These are phyloP conservation scores for Pterocles gutturalis DNA, from an alignment of 2,113 vertebrate species.

Conservation along the genomic window DNA sequence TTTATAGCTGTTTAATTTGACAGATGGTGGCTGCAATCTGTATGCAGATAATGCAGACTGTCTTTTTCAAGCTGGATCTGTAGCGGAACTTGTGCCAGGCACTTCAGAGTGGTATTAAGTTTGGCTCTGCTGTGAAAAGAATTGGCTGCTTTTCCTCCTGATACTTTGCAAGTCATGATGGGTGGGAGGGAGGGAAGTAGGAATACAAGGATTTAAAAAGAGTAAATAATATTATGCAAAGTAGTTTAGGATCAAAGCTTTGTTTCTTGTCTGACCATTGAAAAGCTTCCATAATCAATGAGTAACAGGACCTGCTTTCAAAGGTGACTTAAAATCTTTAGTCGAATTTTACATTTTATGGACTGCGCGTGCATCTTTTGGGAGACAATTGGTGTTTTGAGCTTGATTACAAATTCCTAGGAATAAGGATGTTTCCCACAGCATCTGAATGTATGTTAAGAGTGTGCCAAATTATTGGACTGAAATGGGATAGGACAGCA, in stretches of 20 bases:
- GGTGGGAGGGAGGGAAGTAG: constrained; percentile 24
- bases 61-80: background rate
- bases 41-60: background rate
- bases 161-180: constrained; percentile 46
- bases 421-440: background rate
- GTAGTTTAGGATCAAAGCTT: constrained; percentile 54
- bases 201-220: constrained; percentile 36
- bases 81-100: constrained; percentile 19
- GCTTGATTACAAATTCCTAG: background rate
- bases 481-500: background rate
- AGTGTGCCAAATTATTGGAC: background rate
- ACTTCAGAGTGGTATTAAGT: constrained; percentile 41
- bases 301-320: constrained; percentile 17
- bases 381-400: background rate
- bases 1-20: background rate
- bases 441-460: background rate
- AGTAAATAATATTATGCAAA: constrained; percentile 62
- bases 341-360: background rate
- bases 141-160: constrained; percentile 4
- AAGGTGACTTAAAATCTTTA: background rate
- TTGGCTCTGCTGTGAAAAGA: constrained; percentile 23
- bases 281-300: constrained; percentile 20
- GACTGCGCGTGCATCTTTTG: background rate
- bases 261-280: constrained; percentile 32
- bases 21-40: background rate